Percentiles rank a stretch among this genome's conserved stretches.
These are phyloP conservation scores for Pocota personata DNA, from an alignment of 2,888 invertebrate species.

Conservation along the genomic window DNA sequence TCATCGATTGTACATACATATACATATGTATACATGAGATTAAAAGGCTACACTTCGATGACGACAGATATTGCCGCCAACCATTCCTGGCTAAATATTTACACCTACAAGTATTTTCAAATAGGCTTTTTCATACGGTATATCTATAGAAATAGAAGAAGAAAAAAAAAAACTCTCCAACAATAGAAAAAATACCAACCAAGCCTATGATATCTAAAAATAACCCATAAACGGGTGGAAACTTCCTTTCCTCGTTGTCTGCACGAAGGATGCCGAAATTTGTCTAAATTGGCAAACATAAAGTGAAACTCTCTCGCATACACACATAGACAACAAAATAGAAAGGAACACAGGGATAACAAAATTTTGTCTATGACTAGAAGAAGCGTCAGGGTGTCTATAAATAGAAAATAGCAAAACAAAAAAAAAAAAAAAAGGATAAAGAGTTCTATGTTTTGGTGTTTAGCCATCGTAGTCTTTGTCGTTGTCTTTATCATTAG, in stretches of 20 bases:
- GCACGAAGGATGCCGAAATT: constrained; percentile 35
- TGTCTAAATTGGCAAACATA: constrained; percentile 35
- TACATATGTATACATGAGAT: neutral
- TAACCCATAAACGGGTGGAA: constrained; percentile 42
- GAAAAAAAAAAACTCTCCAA: neutral
- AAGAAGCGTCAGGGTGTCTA: constrained; percentile 41
- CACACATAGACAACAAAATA: neutral
- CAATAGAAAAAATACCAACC: constrained; percentile 20
- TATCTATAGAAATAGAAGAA: neutral
- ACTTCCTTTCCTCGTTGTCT: constrained; percentile 38
- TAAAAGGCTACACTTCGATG: constrained; percentile 24
- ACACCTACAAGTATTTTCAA: constrained; percentile 37
- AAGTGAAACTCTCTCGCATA: neutral
- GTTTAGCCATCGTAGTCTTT: neutral
- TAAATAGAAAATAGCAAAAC: constrained; percentile 52
- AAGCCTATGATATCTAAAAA: constrained; percentile 44
- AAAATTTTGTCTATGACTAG: constrained; percentile 30
- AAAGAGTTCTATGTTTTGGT: constrained; percentile 6
- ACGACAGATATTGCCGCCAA: constrained; percentile 29
- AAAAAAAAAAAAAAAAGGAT: constrained; percentile 10
- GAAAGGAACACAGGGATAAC: constrained; percentile 30
- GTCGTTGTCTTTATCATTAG: neutral
- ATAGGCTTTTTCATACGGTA: neutral
- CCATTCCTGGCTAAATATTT: constrained; percentile 20
- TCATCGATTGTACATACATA: neutral